Conservation (phyloP, 2,113 vertebrate species). For the Fulica atra region DNA sequence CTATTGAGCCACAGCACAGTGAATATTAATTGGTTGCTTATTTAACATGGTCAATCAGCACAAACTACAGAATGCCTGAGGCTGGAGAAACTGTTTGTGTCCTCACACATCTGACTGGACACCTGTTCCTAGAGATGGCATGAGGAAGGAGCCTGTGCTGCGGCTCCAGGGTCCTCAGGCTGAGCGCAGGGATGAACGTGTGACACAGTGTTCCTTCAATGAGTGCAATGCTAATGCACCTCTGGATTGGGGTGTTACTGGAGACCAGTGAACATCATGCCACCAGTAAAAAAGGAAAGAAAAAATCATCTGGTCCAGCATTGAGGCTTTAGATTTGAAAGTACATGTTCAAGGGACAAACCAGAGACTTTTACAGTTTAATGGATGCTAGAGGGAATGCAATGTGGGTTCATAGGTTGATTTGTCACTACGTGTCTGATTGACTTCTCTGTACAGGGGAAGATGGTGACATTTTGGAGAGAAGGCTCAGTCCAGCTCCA, state of each 20-base stretch:
- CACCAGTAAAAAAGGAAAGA: neutral
- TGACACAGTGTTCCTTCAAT: neutral
- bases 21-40: slow-evolving; percentile 22
- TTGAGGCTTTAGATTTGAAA: neutral
- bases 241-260: neutral
- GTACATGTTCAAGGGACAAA: neutral
- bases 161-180: neutral
- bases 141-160: neutral
- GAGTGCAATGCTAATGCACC: neutral
- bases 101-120: neutral
- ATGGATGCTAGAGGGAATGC: neutral
- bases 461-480: slow-evolving; percentile 23
- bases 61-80: neutral
- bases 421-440: slow-evolving; percentile 6
- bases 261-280: neutral
- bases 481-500: neutral
- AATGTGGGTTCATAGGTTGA: neutral
- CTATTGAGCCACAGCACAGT: neutral
- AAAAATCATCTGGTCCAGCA: neutral
- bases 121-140: neutral
- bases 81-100: neutral
- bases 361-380: neutral
- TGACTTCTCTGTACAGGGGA: neutral
- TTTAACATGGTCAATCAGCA: slow-evolving; percentile 7
- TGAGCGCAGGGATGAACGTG: neutral